Conservation (phyloP, 37 sponge, comb jelly and placozoan species). For the Geodia barretti region DNA sequence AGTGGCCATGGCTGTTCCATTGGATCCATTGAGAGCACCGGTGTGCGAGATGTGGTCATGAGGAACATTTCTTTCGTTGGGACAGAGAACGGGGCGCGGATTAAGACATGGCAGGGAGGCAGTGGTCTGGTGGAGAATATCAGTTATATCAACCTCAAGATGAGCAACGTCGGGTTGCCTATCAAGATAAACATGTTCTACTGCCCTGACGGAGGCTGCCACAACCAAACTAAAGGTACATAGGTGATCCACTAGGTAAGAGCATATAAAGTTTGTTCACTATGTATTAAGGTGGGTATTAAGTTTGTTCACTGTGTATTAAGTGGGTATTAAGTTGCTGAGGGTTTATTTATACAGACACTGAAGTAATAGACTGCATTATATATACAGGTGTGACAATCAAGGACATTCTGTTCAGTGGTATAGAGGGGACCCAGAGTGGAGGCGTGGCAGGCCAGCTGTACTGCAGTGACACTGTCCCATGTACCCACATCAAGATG, state of each 20-base stretch:
- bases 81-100: slow-evolving; percentile 15
- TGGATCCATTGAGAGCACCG: slow-evolving; percentile 17
- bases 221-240: slow-evolving; percentile 15
- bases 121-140: slow-evolving; percentile 11
- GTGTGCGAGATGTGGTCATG: slow-evolving; percentile 12
- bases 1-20: slow-evolving; percentile 22
- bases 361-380: neutral
- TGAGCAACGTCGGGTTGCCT: slow-evolving; percentile 5
- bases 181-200: slow-evolving; percentile 28
- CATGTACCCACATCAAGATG: slow-evolving; percentile 5
- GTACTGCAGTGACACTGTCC: slow-evolving; percentile 22
- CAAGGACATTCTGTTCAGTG: neutral
- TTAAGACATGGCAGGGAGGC: slow-evolving; percentile 35
- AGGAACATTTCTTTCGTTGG: neutral
- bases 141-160: slow-evolving; percentile 4
- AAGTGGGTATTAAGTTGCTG: no score
- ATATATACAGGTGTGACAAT: slow-evolving; percentile 6
- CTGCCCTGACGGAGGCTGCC: slow-evolving; percentile 8
- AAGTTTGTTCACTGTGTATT: no score
- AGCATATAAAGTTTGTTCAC: no score
- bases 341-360: neutral
- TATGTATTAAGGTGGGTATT: no score
- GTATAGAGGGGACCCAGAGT: slow-evolving; percentile 4
- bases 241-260: neutral
- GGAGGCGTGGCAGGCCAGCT: slow-evolving; percentile 15